Conservation (phyloP, 2,888 invertebrate species). For the Gerosis bhagava region DNA sequence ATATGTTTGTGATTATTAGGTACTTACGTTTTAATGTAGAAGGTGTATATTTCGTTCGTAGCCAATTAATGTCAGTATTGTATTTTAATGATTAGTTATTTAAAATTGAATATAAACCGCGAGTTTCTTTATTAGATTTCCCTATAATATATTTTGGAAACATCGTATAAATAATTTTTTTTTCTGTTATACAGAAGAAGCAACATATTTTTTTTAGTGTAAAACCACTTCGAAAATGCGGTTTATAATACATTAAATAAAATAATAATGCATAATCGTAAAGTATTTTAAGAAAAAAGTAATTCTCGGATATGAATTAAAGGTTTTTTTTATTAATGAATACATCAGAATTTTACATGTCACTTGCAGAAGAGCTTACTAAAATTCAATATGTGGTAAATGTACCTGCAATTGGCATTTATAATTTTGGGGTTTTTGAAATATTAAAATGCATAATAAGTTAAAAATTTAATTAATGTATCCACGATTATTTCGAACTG, state of each 20-base stretch:
- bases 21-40: constrained; percentile 40
- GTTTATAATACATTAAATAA: constrained; percentile 5
- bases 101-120: constrained; percentile 41
- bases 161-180: too few species aligned
- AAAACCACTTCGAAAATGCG: constrained; percentile 6
- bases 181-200: too few species aligned
- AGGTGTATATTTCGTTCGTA: constrained; percentile 63
- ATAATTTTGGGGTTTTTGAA: too few species aligned
- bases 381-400: too few species aligned
- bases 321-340: neutral
- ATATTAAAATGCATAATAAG: too few species aligned
- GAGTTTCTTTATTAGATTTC: constrained; percentile 4
- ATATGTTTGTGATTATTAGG: constrained; percentile 60
- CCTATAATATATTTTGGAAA: too few species aligned
- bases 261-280: constrained; percentile 11
- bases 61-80: constrained; percentile 64
- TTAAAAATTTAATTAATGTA: constrained; percentile 13
- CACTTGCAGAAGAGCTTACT: too few species aligned
- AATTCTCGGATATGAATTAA: constrained; percentile 16
- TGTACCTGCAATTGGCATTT: too few species aligned
- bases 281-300: too few species aligned
- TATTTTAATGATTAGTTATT: constrained; percentile 57
- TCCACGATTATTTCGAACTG: neutral
- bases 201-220: neutral
- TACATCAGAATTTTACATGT: neutral